Base-by-base conservation (phyloP, 1,140 invertebrate species). In the Drosophila grimshawi region DNA sequence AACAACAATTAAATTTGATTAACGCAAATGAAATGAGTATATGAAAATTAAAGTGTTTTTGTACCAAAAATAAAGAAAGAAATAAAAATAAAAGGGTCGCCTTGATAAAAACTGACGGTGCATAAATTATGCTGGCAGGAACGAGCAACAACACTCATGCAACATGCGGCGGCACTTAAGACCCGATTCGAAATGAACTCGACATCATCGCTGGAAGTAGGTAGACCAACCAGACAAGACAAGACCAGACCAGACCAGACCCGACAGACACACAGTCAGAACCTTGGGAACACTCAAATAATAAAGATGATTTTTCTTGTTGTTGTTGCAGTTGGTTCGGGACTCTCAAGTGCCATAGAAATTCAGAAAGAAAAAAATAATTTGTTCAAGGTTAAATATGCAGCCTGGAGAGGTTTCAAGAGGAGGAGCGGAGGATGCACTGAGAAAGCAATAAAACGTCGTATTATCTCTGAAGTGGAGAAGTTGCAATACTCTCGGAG, bases 1-100 rank as follows among this genome's bases (percentile, higher is more conserved):
- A 68, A 62, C 53, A 76, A 63, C 67, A 86, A 81, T 86, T 86
- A 86, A 86, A 72, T 80, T 85, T 83, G 67, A 85, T 85, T 77
- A 85, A 85, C 51, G 33, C 5, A 62, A 72, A 48, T 52, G 29
- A 52, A 7, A 56, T 53, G 53, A 10, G 6, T 5, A 32, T 2
- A 59, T 7, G n/a, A 39, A 63, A 63, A 69, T 75, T 75, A 51
- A 75, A 66, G 49, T 72, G 49, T 51, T 60, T 75, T 69, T 46
- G 8, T 37, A 6, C 53, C 35, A 27, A 30, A 2, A 59, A 27
- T 49, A 19, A 19, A 19, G 19, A 19, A 19, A 19, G 19, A 19
- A 19, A 19, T 19, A 19, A 0, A 19, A 19, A 51, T 59, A 63
- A 55, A 71, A 57, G 69, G 63, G 68, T 48, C 29, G 66, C 33